These are phyloP conservation scores for Setophaga coronata DNA, from an alignment of 2,113 vertebrate species.

Conservation along the genomic window DNA sequence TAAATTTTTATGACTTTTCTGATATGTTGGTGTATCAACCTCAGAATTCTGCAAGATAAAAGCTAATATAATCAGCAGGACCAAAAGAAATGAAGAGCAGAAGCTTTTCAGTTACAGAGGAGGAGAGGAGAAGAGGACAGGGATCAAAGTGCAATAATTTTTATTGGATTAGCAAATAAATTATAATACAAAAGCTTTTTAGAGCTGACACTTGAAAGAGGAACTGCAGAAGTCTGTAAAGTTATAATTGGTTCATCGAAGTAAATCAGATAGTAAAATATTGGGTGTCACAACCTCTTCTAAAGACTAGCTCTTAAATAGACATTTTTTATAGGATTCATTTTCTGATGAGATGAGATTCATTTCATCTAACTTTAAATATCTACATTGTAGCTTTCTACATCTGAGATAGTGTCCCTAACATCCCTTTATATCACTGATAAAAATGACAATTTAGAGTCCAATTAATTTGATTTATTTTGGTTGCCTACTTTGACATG, in stretches of 20 bases:
- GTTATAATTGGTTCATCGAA: background rate
- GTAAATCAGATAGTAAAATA: conserved; percentile 53
- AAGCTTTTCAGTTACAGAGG: background rate
- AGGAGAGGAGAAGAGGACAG: background rate
- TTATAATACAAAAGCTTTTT: conserved; percentile 24
- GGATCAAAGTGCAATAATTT: background rate
- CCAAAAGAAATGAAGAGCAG: background rate
- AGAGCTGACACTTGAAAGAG: background rate
- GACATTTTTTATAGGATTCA: background rate
- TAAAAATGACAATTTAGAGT: conserved; percentile 3
- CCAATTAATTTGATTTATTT: conserved; percentile 18
- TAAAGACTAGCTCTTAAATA: conserved; percentile 12
- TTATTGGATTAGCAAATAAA: conserved; percentile 27
- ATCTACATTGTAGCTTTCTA: background rate
- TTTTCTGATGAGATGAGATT: conserved; percentile 10
- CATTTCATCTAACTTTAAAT: conserved; percentile 10
- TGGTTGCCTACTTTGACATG: background rate
- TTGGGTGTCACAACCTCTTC: conserved; percentile 2
- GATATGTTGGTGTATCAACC: background rate
- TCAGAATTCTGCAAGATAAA: background rate
- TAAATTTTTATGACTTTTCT: background rate
- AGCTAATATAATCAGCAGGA: background rate
- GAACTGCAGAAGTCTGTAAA: conserved; percentile 8
- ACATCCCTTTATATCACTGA: background rate
- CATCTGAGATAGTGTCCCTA: background rate